Percentiles rank a stretch among this genome's conserved stretches.
Conservation (phyloP, 1,140 invertebrate species). For the Zaprionus ornatus region DNA sequence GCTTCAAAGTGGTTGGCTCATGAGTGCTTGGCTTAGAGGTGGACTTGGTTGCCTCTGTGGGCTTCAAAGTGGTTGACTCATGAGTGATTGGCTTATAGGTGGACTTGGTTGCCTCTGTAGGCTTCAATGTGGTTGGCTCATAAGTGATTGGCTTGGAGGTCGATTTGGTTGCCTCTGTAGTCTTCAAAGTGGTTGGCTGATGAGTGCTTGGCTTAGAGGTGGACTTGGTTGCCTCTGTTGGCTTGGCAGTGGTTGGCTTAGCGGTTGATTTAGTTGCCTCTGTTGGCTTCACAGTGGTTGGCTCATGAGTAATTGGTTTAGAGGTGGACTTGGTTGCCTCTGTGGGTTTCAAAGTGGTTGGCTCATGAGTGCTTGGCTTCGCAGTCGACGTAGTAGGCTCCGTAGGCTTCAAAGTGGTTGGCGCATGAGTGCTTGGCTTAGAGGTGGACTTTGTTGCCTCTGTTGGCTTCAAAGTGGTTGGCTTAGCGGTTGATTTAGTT, state of each 20-base stretch:
- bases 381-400: no score
- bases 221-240: no score
- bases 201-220: no score
- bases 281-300: not conserved
- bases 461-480: constrained; percentile 4
- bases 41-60: not conserved
- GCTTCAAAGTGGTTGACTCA: not conserved
- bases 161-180: not conserved
- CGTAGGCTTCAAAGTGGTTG: not conserved
- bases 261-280: no score
- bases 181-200: not conserved
- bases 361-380: not conserved
- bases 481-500: not conserved
- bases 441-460: not conserved
- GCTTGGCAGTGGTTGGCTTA: not conserved
- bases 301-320: not conserved
- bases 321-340: not conserved
- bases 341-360: constrained; percentile 11
- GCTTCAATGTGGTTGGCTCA: not conserved
- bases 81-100: not conserved
- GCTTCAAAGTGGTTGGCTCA: not conserved
- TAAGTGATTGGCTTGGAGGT: not conserved
- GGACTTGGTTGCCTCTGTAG: no score
- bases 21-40: constrained; percentile 8
- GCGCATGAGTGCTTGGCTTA: not conserved